These are phyloP conservation scores for Azorinus chamasolen DNA, from an alignment of 2,888 invertebrate species.

Conservation along the genomic window DNA sequence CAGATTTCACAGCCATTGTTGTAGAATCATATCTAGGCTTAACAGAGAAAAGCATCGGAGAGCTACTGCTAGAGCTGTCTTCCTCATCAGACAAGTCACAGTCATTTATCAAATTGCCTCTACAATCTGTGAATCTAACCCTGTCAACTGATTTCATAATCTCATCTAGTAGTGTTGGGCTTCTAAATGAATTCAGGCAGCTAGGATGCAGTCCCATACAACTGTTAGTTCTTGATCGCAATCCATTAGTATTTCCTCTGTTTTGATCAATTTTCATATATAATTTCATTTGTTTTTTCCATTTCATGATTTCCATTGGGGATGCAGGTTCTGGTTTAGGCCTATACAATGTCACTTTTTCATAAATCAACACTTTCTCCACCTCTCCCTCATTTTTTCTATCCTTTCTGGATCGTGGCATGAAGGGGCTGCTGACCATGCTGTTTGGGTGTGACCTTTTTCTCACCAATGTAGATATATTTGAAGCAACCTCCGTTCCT, in stretches of 20 bases:
- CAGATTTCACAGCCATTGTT: too few species aligned
- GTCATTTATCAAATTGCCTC: conserved; percentile 12
- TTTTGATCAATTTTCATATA: conserved; percentile 27
- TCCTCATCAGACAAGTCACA: conserved; percentile 39
- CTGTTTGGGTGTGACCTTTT: conserved; percentile 51
- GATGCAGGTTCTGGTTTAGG: conserved; percentile 43
- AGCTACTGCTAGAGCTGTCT: conserved; percentile 35
- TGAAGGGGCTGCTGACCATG: conserved; percentile 52
- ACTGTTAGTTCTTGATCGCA: conserved; percentile 22
- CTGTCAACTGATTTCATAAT: conserved; percentile 59
- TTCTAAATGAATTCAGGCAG: conserved; percentile 21
- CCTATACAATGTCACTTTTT: conserved; percentile 38
- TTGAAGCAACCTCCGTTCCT: conserved; percentile 49
- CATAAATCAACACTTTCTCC: conserved; percentile 48
- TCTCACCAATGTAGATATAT: conserved; percentile 50
- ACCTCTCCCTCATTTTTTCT: conserved; percentile 31
- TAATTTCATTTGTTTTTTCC: conserved; percentile 45
- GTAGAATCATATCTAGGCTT: too few species aligned
- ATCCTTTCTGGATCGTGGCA: conserved; percentile 30
- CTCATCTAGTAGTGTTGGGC: conserved; percentile 60
- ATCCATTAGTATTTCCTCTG: background rate
- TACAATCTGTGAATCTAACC: conserved; percentile 25
- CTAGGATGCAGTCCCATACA: background rate
- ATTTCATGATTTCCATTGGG: conserved; percentile 35
- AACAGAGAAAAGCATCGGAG: too few species aligned